Evolutionary conservation across 2,113 vertebrate genomes (phyloP).

Genomic region (Corythaeola cristata): DNA sequence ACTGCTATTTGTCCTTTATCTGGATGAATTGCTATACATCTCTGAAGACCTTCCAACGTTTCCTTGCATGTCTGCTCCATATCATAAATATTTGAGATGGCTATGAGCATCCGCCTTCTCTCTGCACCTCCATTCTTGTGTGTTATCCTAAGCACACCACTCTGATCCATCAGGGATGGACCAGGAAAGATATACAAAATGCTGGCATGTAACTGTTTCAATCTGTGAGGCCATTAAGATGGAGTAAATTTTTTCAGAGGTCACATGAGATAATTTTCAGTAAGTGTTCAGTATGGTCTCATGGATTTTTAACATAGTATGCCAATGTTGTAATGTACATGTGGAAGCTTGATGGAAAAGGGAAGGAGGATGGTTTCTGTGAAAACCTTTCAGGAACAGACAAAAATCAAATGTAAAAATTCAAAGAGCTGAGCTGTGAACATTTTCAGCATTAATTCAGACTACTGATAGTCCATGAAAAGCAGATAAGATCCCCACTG

Average conservation of each 20-base stretch:
- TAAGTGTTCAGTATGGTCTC: neutral
- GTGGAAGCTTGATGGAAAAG: neutral
- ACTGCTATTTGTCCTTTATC: neutral
- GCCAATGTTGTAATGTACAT: neutral
- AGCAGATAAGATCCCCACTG: neutral
- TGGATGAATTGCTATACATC: fast-evolving
- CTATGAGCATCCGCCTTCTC: neutral
- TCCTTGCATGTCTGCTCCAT: neutral
- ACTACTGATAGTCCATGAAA: neutral
- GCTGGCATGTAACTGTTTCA: neutral
- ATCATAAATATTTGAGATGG: neutral
- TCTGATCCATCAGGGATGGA: neutral
- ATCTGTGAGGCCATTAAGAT: neutral
- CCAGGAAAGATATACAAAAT: neutral
- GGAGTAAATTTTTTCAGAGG: neutral
- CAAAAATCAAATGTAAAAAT: neutral
- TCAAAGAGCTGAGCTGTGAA: neutral
- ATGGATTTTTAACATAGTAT: neutral
- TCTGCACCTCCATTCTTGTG: neutral
- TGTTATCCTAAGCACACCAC: neutral
- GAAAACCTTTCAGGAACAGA: neutral
- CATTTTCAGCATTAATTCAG: neutral
- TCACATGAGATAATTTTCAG: fast-evolving
- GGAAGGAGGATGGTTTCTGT: neutral
- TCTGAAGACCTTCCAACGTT: neutral